phyloP scores from a whole-genome alignment of 2,113 vertebrate genomes.

The Turdus rufiventris region DNA sequence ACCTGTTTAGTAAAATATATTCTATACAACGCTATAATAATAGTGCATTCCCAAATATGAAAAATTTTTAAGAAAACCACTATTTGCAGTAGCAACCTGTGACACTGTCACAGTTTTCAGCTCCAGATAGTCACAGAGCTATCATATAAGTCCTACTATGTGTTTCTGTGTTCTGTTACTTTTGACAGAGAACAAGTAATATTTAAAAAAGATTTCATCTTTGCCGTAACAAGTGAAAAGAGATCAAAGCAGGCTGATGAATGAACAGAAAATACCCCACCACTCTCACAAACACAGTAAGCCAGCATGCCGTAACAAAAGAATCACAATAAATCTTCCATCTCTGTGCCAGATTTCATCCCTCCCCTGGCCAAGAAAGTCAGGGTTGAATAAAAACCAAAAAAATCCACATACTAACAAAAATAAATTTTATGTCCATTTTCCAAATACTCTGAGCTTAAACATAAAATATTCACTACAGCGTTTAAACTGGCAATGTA shows the following conservation, averaged over 20 bases:
- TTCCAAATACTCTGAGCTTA: not conserved
- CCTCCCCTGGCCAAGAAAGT: not conserved
- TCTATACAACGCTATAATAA: not conserved
- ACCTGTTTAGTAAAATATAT: not conserved
- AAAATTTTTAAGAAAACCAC: not conserved
- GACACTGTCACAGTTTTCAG: not conserved
- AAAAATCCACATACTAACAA: not conserved
- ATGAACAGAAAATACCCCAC: not conserved
- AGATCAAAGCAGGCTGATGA: not conserved
- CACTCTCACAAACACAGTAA: not conserved
- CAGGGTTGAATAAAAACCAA: not conserved
- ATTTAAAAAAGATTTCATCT: not conserved
- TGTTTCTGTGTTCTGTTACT: not conserved
- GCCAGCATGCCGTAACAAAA: not conserved
- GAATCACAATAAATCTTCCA: not conserved
- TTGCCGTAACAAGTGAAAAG: not conserved
- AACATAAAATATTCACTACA: not conserved
- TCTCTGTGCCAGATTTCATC: not conserved
- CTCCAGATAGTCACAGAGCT: not conserved
- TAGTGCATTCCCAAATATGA: not conserved
- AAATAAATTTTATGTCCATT: not conserved
- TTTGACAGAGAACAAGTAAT: not conserved
- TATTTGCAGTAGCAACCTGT: not conserved
- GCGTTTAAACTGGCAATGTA: not conserved
- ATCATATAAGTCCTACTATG: not conserved